These are phyloP conservation scores for Leptoclinus maculatus DNA, from an alignment of 2,797 vertebrate species.

Conservation along the genomic window DNA sequence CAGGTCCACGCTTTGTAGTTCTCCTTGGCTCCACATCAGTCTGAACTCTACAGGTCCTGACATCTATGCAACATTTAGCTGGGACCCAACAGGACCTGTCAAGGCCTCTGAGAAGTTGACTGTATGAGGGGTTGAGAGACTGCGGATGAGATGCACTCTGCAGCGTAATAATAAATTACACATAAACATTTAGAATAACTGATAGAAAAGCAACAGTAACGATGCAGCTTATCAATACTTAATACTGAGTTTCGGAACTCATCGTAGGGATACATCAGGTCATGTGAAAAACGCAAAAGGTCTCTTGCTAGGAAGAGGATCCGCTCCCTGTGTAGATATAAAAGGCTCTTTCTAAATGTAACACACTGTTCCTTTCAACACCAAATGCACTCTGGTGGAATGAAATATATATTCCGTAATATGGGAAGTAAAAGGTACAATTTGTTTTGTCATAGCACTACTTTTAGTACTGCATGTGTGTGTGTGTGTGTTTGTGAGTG, in stretches of 20 bases:
- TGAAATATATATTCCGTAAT: not conserved
- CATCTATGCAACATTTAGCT: not conserved
- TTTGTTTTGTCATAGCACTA: not conserved
- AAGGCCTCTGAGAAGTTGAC: not conserved
- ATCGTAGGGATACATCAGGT: not conserved
- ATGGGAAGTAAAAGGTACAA: not conserved
- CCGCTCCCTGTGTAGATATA: not conserved
- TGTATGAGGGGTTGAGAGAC: not conserved
- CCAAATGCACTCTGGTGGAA: not conserved
- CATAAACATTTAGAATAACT: not conserved
- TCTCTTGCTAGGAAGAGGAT: no score
- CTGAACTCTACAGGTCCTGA: not conserved
- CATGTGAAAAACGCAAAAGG: no score
- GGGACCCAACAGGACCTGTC: not conserved
- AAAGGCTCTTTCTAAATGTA: not conserved
- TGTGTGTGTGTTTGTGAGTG: no score
- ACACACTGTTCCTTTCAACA: not conserved
- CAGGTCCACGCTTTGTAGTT: not conserved
- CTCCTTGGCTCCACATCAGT: not conserved
- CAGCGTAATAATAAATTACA: not conserved
- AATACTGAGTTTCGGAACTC: not conserved
- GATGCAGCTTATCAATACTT: not conserved
- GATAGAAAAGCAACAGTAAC: not conserved
- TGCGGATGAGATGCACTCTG: not conserved
- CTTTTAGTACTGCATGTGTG: not conserved